Evolutionary conservation across 2,888 invertebrate genomes (phyloP).

Genomic region (Miltochrista miniata): DNA sequence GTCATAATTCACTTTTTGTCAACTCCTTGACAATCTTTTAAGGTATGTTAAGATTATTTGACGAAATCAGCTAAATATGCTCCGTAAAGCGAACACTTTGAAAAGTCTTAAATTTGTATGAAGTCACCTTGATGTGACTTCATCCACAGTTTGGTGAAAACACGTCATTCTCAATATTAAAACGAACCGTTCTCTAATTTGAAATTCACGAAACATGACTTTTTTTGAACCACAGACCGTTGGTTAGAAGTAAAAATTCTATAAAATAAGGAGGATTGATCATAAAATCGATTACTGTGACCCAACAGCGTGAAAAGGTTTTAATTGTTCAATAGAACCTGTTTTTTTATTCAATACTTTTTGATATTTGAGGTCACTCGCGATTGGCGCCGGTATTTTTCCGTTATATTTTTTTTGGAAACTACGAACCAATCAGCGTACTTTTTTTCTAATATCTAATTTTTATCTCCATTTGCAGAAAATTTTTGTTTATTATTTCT

Average conservation of each 20-base stretch:
- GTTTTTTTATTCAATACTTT: constrained; percentile 16
- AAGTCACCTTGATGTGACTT: too few relatives aligned
- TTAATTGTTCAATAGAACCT: constrained; percentile 32
- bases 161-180: too few relatives aligned
- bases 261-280: constrained; percentile 30
- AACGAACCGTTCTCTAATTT: constrained; percentile 9
- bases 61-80: too few relatives aligned
- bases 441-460: constrained; percentile 11
- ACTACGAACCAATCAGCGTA: constrained; percentile 22
- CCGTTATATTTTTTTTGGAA: constrained; percentile 38
- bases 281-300: constrained; percentile 38
- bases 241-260: constrained; percentile 24
- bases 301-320: constrained; percentile 35
- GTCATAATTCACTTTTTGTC: too few relatives aligned
- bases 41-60: too few relatives aligned
- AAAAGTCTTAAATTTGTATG: too few relatives aligned
- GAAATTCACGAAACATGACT: constrained; percentile 8
- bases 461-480: constrained; percentile 15
- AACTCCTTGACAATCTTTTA: too few relatives aligned
- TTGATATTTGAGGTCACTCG: constrained; percentile 32
- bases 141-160: not conserved
- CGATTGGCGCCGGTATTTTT: constrained; percentile 32
- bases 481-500: constrained; percentile 14
- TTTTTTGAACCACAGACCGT: constrained; percentile 10
- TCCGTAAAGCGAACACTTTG: too few relatives aligned